Evolutionary conservation across 2,888 invertebrate species (phyloP).

Genomic region (Diplazon laetatorius): DNA sequence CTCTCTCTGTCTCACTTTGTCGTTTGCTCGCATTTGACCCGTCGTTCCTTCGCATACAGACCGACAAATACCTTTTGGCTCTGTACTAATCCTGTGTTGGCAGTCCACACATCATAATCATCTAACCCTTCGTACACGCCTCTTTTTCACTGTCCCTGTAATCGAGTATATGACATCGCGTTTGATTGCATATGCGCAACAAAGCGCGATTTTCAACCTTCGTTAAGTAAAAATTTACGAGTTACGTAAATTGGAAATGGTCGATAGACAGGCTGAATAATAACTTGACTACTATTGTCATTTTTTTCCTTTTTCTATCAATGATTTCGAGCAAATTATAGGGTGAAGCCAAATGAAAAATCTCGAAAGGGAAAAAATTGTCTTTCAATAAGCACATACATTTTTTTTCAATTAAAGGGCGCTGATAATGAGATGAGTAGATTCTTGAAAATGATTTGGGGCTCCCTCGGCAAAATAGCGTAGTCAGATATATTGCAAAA

Average conservation of each 20-base stretch:
- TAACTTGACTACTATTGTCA: background rate
- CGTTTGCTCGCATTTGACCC: background rate
- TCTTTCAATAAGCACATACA: too few species aligned
- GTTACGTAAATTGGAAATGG: background rate
- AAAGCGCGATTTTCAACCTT: background rate
- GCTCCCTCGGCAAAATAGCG: too few species aligned
- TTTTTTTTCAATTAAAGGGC: too few species aligned
- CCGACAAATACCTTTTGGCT: conserved; percentile 41
- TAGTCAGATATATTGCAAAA: too few species aligned
- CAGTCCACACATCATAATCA: conserved; percentile 58
- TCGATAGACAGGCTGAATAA: background rate
- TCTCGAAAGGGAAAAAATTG: too few species aligned
- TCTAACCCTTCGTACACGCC: conserved; percentile 41
- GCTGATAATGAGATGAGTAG: too few species aligned
- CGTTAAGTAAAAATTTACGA: background rate
- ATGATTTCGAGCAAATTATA: too few species aligned
- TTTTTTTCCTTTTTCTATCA: too few species aligned
- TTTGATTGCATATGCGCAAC: conserved; percentile 43
- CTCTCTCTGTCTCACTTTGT: conserved; percentile 27
- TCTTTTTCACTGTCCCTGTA: conserved; percentile 60
- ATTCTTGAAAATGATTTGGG: too few species aligned
- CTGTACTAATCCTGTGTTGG: conserved; percentile 52
- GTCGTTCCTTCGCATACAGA: conserved; percentile 27
- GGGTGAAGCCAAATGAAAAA: too few species aligned
- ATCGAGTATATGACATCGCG: conserved; percentile 52